Conservation (phyloP, 2,113 vertebrate species). For the Salvelinus sp. region DNA sequence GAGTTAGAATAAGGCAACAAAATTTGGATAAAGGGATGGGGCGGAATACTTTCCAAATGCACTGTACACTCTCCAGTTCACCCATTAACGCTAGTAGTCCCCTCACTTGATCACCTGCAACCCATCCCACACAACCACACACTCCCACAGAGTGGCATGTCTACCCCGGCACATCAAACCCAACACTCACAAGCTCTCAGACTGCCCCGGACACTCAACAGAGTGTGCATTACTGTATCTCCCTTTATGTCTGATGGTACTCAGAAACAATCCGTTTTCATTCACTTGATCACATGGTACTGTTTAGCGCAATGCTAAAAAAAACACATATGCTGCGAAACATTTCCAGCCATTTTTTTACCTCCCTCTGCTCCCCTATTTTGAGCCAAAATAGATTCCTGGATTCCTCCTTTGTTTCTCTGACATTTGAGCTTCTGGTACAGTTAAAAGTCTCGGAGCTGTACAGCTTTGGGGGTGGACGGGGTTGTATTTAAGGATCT, state of each 20-base stretch:
- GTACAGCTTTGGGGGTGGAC: no score
- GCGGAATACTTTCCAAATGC: no score
- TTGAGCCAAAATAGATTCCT: background rate
- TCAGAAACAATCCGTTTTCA: background rate
- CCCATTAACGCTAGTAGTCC: no score
- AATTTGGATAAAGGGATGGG: no score
- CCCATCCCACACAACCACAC: no score
- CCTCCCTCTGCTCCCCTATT: background rate
- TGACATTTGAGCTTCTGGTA: background rate
- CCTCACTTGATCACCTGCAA: no score
- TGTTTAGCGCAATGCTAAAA: background rate
- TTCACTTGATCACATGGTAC: background rate
- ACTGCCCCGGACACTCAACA: constrained; percentile 13
- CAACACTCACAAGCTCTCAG: background rate
- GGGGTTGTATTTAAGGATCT: no score
- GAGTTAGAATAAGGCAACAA: no score
- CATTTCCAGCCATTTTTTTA: no score
- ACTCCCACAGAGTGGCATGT: no score
- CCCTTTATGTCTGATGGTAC: constrained; percentile 23
- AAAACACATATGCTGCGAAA: no score
- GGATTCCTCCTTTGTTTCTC: background rate
- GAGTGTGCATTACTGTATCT: constrained; percentile 36
- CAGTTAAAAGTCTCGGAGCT: background rate
- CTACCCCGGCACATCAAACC: background rate
- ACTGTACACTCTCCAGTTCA: no score